Evolutionary conservation across 1,140 invertebrate genomes (phyloP).

Genomic region (Drosophila sp.): DNA sequence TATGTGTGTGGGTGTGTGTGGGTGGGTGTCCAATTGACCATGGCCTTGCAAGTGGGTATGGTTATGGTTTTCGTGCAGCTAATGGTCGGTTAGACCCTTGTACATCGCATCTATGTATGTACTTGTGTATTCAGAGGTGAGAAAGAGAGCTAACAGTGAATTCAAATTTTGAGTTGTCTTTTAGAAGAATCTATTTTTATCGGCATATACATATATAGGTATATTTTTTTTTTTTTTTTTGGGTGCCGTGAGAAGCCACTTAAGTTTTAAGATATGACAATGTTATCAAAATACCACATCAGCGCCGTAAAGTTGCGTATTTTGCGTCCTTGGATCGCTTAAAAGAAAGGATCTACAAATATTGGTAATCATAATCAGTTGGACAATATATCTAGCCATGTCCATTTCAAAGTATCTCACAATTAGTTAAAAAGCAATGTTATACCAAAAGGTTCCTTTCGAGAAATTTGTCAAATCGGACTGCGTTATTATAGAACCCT

Average conservation of each 20-base stretch:
- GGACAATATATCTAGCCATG: no score
- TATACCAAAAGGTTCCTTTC: no score
- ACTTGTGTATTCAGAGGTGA: slow-evolving; percentile 11
- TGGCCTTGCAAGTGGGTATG: slow-evolving; percentile 44
- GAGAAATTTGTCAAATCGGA: no score
- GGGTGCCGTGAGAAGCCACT: background rate
- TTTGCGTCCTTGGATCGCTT: background rate
- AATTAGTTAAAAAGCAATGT: no score
- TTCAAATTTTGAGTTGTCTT: background rate
- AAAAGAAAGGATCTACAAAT: background rate
- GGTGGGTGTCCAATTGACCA: slow-evolving; percentile 30
- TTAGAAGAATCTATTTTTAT: background rate
- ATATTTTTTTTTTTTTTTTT: background rate
- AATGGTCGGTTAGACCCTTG: slow-evolving; percentile 36
- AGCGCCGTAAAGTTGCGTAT: no score
- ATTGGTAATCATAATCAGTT: no score
- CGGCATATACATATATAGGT: background rate
- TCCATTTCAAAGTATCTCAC: no score
- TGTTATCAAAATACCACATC: background rate
- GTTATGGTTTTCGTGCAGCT: slow-evolving; percentile 51
- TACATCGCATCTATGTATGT: slow-evolving; percentile 28
- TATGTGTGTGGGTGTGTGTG: background rate
- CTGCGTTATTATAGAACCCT: no score
- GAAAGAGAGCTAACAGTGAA: background rate
- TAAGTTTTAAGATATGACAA: background rate